phyloP scores from a whole-genome alignment of 2,797 vertebrate genomes.

The Melanotaenia nigrans region DNA sequence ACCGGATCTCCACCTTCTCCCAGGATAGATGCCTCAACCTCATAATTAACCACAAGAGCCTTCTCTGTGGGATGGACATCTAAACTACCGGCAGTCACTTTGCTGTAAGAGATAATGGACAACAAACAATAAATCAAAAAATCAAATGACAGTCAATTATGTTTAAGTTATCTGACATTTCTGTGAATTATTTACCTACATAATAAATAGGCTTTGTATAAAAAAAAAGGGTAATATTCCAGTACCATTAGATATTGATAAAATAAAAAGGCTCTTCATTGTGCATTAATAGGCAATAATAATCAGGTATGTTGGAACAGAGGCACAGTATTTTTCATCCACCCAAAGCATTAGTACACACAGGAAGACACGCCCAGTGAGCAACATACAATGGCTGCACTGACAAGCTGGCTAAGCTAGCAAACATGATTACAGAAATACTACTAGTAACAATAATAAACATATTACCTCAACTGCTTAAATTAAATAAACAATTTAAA shows the following conservation, averaged over 20 bases:
- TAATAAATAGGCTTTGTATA: background rate
- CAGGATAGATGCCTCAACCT: slow-evolving; percentile 95
- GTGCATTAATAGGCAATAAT: too few species aligned
- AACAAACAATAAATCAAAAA: background rate
- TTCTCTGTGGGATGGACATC: slow-evolving; percentile 98
- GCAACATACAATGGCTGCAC: background rate
- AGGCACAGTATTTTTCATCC: background rate
- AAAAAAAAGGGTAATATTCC: too few species aligned
- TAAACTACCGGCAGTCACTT: slow-evolving; percentile 92
- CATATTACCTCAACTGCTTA: too few species aligned
- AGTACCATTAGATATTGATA: background rate
- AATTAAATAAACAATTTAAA: too few species aligned
- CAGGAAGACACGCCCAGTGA: slow-evolving; percentile 46
- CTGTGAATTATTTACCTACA: background rate
- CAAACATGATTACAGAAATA: background rate
- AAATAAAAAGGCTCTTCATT: background rate
- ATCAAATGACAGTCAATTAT: background rate
- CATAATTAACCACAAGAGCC: slow-evolving; percentile 96
- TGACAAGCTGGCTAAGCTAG: background rate
- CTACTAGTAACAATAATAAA: too few species aligned
- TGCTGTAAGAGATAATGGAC: slow-evolving; percentile 75
- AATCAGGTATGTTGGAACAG: background rate
- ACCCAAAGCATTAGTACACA: background rate
- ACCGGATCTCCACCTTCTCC: slow-evolving; percentile 91
- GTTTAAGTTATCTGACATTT: background rate